These are phyloP conservation scores for Agapornis canus DNA, from an alignment of 2,797 vertebrate genomes.

Conservation along the genomic window DNA sequence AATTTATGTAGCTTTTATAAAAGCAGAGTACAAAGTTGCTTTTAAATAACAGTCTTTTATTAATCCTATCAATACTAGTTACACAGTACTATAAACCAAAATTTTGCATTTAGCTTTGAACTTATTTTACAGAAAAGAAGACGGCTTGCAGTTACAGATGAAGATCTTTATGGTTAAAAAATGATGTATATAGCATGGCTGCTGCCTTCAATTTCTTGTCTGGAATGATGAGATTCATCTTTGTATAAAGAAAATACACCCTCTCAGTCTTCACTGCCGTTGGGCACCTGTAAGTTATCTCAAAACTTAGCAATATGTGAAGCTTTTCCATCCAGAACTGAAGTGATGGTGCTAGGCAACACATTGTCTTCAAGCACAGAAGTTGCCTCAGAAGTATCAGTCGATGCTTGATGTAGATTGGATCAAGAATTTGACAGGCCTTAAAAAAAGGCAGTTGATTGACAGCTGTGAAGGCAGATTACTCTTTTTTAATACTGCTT, in stretches of 20 bases:
- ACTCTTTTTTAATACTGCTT: not conserved
- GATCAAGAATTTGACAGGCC: not conserved
- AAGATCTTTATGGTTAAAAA: not conserved
- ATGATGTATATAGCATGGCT: not conserved
- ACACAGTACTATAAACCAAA: not conserved
- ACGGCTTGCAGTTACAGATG: not conserved
- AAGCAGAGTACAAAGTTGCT: not conserved
- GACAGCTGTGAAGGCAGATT: not conserved
- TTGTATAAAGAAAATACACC: not conserved
- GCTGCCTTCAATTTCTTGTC: not conserved
- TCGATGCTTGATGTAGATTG: not conserved
- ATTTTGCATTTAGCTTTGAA: not conserved
- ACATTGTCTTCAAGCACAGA: not conserved
- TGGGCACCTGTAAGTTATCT: not conserved
- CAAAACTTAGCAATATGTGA: not conserved
- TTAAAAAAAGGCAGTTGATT: not conserved
- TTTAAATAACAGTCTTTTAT: not conserved
- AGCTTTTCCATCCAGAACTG: not conserved
- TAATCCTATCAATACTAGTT: not conserved
- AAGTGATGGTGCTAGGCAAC: accelerated
- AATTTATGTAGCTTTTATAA: not conserved
- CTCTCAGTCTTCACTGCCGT: not conserved
- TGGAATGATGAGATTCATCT: not conserved
- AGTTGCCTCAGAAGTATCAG: not conserved
- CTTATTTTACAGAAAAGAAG: not conserved